Conservation (phyloP, 2,888 invertebrate genomes). For the Tuta absoluta region DNA sequence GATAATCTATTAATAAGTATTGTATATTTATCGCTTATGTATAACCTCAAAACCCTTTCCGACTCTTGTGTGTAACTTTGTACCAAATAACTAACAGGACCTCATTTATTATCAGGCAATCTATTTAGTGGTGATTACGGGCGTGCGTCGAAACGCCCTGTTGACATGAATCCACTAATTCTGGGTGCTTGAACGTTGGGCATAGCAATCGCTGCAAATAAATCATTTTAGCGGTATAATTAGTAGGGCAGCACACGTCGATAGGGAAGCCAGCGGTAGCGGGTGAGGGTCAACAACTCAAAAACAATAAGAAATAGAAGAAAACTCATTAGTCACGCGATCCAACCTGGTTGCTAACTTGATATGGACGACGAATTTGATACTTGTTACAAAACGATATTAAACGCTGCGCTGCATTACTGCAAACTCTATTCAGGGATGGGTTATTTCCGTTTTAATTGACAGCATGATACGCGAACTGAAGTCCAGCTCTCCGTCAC, state of each 20-base stretch:
- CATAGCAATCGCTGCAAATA: conserved; percentile 57
- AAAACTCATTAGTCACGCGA: conserved; percentile 77
- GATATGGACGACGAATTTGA: conserved; percentile 46
- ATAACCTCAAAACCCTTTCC: too few species aligned
- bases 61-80: not conserved
- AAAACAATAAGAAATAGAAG: conserved; percentile 77
- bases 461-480: not conserved
- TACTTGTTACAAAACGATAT: conserved; percentile 1
- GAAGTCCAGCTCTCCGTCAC: not conserved
- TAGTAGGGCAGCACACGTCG: conserved; percentile 61
- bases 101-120: conserved; percentile 43
- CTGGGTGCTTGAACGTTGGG: conserved; percentile 49
- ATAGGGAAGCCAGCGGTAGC: conserved; percentile 46
- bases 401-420: not conserved
- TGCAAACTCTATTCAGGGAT: not conserved
- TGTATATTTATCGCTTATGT: too few species aligned
- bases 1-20: too few species aligned
- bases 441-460: not conserved
- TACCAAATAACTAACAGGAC: conserved; percentile 27
- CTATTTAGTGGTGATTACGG: conserved; percentile 29
- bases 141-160: conserved; percentile 51
- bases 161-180: conserved; percentile 61
- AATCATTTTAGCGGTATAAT: conserved; percentile 71
- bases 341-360: conserved; percentile 44
- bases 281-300: conserved; percentile 68